Base-by-base conservation (phyloP, 2,797 vertebrate species). In the Lutjanus campechanus region DNA sequence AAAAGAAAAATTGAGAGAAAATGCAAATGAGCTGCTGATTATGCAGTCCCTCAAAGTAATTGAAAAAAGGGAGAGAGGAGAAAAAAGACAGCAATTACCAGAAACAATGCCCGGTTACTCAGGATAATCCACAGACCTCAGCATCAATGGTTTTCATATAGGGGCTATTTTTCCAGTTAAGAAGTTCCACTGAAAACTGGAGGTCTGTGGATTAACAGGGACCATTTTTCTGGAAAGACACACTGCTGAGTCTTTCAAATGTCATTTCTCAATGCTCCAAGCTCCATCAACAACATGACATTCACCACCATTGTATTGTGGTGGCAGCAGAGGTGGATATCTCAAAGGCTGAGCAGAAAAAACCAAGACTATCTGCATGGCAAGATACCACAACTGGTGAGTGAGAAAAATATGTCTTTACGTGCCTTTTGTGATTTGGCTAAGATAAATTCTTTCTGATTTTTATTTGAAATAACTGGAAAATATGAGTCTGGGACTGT, bases 11-110 rank as follows among this genome's bases (percentile, higher is more conserved):
- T 22, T 16, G 58, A 50, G 61, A 76, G 67, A 76, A 82, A 83
- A 89, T 79, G 76, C 51, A 88, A 90, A 91, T 85, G 47, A 84
- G 62, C 77, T 80, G 73, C 84, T 87, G 84, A 92, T 91, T 81
- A 79, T 86, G 85, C 85, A 88, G 65, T 78, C 66, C 61, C 64
- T 90, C 65, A 81, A 69, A 91, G 79, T 85, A 88, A 90, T 83
- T 88, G 59, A 58, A 83, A 83, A 74, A 67, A 69, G 29, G 29
- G n/a, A n/a, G 17, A 50, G 20, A 51, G 6, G 62, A 11, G 15
- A 63, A 82, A 78, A 58, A 73, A 63, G 19, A 73, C 59, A 77
- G 76, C 73, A 91, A 92, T 90, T 90, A 91, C 80, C 61, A 83
- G 72, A 91, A 91, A 89, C 85, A 91, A 92, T 85, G 82, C 49